Evolutionary conservation across 2,797 vertebrate species (phyloP).

Genomic region (Mus caroli): DNA sequence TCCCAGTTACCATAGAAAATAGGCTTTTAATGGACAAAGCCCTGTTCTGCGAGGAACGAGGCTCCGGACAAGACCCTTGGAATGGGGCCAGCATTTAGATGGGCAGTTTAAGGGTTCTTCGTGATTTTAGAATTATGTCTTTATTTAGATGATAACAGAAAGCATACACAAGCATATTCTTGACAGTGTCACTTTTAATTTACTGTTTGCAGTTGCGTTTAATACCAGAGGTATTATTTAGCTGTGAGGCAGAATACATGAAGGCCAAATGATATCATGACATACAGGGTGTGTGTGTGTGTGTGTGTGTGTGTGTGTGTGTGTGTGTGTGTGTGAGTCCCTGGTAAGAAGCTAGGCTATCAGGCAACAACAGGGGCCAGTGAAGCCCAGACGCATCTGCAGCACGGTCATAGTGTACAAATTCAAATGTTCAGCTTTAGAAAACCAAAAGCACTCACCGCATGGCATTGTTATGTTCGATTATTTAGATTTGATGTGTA

Average conservation of each 20-base stretch:
- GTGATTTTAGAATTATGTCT: slow-evolving; percentile 1
- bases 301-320: not conserved
- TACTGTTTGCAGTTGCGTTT: not conserved
- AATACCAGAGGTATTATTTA: not conserved
- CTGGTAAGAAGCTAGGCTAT: not conserved
- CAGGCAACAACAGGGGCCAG: rapidly evolving
- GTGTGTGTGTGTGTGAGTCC: not conserved
- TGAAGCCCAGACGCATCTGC: not conserved
- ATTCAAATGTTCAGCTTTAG: slow-evolving; percentile 19
- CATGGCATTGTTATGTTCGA: not conserved
- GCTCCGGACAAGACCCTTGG: slow-evolving; percentile 14
- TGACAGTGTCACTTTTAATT: not conserved
- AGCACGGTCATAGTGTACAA: not conserved
- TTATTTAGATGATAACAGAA: slow-evolving; percentile 40
- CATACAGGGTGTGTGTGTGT: too few relatives aligned
- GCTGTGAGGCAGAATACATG: not conserved
- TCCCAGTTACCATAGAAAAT: not conserved
- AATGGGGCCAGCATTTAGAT: not conserved
- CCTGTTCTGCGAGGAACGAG: not conserved
- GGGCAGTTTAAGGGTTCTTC: not conserved
- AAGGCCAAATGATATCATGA: not conserved
- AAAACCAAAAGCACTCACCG: slow-evolving; percentile 24
- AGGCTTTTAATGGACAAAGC: not conserved
- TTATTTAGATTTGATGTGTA: not conserved
- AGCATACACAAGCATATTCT: not conserved